Conservation (phyloP, 2,797 vertebrate species). For the Propithecus deckenii region DNA sequence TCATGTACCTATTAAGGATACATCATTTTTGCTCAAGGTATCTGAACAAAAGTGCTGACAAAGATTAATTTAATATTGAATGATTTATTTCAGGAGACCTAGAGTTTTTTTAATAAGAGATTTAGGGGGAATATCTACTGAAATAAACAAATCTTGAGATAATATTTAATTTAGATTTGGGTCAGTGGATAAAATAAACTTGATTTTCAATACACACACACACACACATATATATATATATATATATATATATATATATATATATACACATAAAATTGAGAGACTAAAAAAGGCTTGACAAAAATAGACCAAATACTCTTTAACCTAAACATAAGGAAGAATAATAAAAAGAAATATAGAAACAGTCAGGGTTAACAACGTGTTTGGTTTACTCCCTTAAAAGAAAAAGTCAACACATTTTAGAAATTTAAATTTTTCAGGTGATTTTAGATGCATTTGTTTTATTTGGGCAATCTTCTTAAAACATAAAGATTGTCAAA, state of each 20-base stretch:
- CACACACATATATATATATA: not conserved
- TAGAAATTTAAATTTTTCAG: slow-evolving; percentile 9
- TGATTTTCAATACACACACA: not conserved
- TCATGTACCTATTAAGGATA: slow-evolving; percentile 52
- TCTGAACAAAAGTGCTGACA: slow-evolving; percentile 24
- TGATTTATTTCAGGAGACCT: slow-evolving; percentile 19
- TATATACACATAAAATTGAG: not conserved
- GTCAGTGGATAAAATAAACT: not conserved
- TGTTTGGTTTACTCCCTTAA: not conserved
- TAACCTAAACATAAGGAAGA: not conserved
- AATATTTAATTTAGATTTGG: slow-evolving; percentile 54
- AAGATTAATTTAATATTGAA: slow-evolving; percentile 45
- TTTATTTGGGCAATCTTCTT: not conserved
- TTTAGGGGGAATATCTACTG: not conserved
- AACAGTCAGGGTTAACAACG: not conserved
- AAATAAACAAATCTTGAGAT: slow-evolving; percentile 46
- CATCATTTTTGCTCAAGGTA: slow-evolving; percentile 29
- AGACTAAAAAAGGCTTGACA: not conserved
- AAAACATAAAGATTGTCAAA: not conserved
- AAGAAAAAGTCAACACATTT: not conserved
- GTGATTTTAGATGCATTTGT: not conserved
- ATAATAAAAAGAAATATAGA: slow-evolving; percentile 11
- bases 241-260: not conserved
- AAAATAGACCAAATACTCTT: slow-evolving; percentile 7
- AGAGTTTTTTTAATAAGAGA: slow-evolving; percentile 1